These are phyloP conservation scores for Phaethon lepturus DNA, from an alignment of 2,113 vertebrate species.

Conservation along the genomic window DNA sequence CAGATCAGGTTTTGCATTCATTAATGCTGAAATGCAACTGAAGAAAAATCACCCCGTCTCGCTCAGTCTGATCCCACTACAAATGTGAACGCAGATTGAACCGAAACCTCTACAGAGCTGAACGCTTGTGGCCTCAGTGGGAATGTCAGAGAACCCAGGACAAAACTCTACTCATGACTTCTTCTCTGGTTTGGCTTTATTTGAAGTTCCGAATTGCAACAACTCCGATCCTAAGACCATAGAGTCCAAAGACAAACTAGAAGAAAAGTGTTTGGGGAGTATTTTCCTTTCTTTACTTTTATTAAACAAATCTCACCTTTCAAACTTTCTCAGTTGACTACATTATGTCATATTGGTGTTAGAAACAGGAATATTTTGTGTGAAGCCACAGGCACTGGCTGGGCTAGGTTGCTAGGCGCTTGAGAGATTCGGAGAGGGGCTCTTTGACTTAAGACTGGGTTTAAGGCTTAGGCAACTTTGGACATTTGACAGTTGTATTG, in stretches of 20 bases:
- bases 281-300: background rate
- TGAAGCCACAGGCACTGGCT: background rate
- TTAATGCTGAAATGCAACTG: background rate
- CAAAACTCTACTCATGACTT: background rate
- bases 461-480: background rate
- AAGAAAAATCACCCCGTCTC: background rate
- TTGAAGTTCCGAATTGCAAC: background rate
- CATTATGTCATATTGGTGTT: background rate
- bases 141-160: background rate
- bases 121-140: rapidly evolving
- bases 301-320: background rate
- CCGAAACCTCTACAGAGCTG: background rate
- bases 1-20: background rate
- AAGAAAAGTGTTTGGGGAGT: background rate
- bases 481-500: background rate
- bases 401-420: background rate
- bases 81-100: background rate
- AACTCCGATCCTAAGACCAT: background rate
- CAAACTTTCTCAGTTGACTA: background rate
- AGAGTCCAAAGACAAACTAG: background rate
- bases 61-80: background rate
- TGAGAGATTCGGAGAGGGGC: background rate
- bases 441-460: background rate
- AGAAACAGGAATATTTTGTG: background rate
- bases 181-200: background rate